phyloP scores from a whole-genome alignment of 1,140 invertebrate species.

The Drosophila paulistorum region DNA sequence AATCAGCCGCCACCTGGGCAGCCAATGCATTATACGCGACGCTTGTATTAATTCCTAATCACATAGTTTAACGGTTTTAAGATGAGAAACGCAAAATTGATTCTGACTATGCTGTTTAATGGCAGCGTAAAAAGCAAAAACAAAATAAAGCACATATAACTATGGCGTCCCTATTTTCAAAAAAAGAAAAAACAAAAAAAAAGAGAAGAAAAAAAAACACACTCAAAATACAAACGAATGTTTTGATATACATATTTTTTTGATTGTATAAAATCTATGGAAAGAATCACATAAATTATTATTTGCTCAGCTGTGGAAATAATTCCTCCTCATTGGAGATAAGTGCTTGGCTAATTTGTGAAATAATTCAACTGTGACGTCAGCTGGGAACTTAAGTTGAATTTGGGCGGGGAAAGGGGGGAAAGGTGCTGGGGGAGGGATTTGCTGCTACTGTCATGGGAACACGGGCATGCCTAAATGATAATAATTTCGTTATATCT shows the following conservation, averaged over 20 bases:
- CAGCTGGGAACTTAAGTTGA: conserved; percentile 14
- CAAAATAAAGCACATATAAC: conserved; percentile 68
- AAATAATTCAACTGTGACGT: conserved; percentile 51
- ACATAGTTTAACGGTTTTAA: conserved; percentile 64
- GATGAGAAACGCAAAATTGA: conserved; percentile 46
- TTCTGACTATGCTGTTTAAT: conserved; percentile 56
- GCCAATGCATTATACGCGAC: conserved; percentile 69
- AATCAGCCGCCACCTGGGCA: conserved; percentile 56
- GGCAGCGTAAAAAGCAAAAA: conserved; percentile 16
- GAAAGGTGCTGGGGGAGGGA: neutral
- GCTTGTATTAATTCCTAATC: conserved; percentile 67
- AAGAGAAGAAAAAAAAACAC: too few relatives aligned
- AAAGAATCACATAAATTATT: conserved; percentile 9
- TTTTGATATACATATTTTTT: neutral
- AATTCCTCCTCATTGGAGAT: conserved; percentile 10
- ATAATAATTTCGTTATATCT: conserved; percentile 17
- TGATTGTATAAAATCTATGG: neutral
- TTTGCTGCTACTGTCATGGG: neutral
- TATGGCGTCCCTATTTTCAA: conserved; percentile 77
- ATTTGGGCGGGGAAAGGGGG: neutral
- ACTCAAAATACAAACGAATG: neutral
- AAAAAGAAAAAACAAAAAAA: conserved; percentile 16
- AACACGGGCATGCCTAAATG: neutral
- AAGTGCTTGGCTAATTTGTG: conserved; percentile 35
- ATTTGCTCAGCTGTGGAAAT: conserved; percentile 50